Evolutionary conservation across 23 tunicate genomes (phyloP), one percentile per base, ranked within the genome.

Genomic region (Trididemnum nubilum): DNA sequence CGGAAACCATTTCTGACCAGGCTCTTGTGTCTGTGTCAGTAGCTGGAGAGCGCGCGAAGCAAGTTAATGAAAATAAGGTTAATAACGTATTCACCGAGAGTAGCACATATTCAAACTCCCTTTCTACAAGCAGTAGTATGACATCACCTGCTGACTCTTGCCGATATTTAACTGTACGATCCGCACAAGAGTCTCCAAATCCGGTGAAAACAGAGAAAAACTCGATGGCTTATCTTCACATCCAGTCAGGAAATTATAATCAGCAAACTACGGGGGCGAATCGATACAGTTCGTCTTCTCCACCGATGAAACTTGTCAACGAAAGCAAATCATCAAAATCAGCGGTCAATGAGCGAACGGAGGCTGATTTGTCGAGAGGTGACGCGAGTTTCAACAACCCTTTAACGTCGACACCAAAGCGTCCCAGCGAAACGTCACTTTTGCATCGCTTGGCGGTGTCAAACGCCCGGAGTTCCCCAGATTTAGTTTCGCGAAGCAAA

Each of bases 371-470:
- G 12, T 7, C 15, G 54, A 44, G 15, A 44, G 54, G 54, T 15
- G 54, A 44, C 54, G 54, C 12, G 9, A 44, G 54, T 15, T 15
- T 15, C 15, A 44, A 9, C 12, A 9, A 9, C 15, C 54, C 12
- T 44, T 44, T 44, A 44, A 44, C 54, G 12, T 44, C 54, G 9
- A 44, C 54, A 7, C 12, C 54, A 9, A 44, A 9, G 12, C 9
- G 54, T 7, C 54, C 54, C 12, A 7, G 54, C 15, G 67, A 24
- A 61, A 21, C 67, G 5, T 61, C 29, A 24, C n/a, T 24, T 5
- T 61, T 61, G n/a, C 67, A 61, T 61, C 67, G 67, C 5, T 61
- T 61, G n/a, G 67, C 67, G 22, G 26, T 61, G 22, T 21, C 28
- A 22, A 61, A 61, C 67, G 29, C 67, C 67, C 9, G 15, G 12